Conservation (phyloP, 2,888 invertebrate genomes). For the Dicycla oo region DNA sequence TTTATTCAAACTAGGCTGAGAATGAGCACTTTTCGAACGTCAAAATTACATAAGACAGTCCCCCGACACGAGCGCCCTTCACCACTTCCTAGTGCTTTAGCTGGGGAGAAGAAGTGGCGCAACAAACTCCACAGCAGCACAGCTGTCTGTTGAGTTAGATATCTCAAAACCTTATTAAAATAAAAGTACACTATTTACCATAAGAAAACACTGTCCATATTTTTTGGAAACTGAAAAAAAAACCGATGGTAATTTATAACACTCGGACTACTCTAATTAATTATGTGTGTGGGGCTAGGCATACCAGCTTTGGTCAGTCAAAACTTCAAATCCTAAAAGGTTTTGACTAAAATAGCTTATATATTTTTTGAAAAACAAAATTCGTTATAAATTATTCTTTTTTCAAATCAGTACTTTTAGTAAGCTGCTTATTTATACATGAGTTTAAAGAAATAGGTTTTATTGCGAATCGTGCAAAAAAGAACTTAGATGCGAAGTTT, state of each 20-base stretch:
- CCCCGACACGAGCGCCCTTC: background rate
- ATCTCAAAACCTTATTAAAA: background rate
- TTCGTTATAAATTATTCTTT: background rate
- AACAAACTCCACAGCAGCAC: background rate
- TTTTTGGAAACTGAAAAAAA: background rate
- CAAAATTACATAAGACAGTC: background rate
- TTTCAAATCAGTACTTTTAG: constrained; percentile 1
- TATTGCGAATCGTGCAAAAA: background rate
- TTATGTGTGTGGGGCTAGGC: constrained; percentile 42
- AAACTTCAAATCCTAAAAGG: constrained; percentile 27
- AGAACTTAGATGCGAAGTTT: constrained; percentile 33
- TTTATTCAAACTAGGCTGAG: too few relatives aligned
- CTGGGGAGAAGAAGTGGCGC: background rate
- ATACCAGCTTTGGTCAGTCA: constrained; percentile 35
- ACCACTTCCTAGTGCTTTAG: background rate
- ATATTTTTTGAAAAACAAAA: background rate
- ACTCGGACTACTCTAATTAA: background rate
- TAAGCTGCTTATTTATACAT: background rate
- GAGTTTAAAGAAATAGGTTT: background rate
- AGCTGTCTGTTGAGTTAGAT: too few relatives aligned
- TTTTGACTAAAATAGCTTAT: background rate
- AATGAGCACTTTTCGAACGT: too few relatives aligned
- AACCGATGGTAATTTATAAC: background rate
- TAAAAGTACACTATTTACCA: background rate
- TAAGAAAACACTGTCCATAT: background rate